These are phyloP conservation scores for Neodiprion fabricii DNA, from an alignment of 1,140 invertebrate genomes.

Conservation along the genomic window DNA sequence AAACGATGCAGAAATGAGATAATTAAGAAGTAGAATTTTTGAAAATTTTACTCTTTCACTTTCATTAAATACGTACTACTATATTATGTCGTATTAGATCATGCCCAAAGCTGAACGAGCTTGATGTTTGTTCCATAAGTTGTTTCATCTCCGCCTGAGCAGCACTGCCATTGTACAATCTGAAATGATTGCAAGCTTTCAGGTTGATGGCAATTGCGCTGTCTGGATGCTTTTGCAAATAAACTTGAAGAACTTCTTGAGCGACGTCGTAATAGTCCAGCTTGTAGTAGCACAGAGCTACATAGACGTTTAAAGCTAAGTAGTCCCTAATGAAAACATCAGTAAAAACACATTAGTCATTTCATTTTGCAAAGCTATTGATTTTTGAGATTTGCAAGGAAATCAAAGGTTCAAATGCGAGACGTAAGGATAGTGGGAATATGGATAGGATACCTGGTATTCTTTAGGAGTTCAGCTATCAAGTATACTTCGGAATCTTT, in stretches of 20 bases:
- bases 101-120: conserved; percentile 86
- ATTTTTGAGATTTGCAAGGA: neutral
- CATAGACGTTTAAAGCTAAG: conserved; percentile 95
- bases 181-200: conserved; percentile 89
- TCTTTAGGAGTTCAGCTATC: conserved; percentile 29
- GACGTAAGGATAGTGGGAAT: neutral
- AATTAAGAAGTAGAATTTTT: conserved; percentile 8
- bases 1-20: neutral
- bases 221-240: conserved; percentile 91
- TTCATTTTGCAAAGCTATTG: neutral
- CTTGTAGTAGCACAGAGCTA: conserved; percentile 98
- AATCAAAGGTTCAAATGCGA: neutral
- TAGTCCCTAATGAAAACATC: conserved; percentile 72
- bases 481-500: conserved; percentile 28
- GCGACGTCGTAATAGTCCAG: conserved; percentile 92
- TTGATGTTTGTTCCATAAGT: conserved; percentile 77
- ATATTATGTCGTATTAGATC: conserved; percentile 96
- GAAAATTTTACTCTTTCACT: conserved; percentile 13
- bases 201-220: conserved; percentile 95
- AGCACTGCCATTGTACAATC: conserved; percentile 92
- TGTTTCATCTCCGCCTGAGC: conserved; percentile 88
- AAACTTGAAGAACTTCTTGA: conserved; percentile 93
- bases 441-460: conserved; percentile 34
- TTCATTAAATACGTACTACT: conserved; percentile 66
- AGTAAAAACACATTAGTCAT: neutral